phyloP scores from a whole-genome alignment of 2,113 vertebrate genomes.

The Hipposideros armiger region DNA sequence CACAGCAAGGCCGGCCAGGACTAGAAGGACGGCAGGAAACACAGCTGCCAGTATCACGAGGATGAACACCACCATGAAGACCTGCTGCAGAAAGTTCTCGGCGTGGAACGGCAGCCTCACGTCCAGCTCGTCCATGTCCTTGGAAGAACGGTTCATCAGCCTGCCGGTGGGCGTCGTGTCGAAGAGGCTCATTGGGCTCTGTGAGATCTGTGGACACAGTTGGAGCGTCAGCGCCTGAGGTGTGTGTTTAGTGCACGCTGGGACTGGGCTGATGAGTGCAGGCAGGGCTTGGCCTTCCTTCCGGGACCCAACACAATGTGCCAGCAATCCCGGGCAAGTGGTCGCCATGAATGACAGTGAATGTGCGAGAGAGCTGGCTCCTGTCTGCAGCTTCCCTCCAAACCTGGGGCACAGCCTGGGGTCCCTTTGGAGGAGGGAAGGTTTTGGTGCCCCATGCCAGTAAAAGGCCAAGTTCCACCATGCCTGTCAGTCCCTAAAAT shows the following conservation, averaged over 20 bases:
- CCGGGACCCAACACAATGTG: fast-evolving
- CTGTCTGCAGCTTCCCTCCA: background rate
- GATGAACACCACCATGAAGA: conserved; percentile 85
- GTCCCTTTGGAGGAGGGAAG: background rate
- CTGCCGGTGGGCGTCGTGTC: conserved; percentile 91
- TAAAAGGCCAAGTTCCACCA: background rate
- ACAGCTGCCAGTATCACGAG: conserved; percentile 84
- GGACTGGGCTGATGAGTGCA: fast-evolving
- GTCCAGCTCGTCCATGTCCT: conserved; percentile 91
- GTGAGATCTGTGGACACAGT: conserved; percentile 86
- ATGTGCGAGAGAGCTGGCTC: background rate
- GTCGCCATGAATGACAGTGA: background rate
- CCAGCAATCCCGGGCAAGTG: background rate
- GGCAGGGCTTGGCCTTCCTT: conserved; percentile 69
- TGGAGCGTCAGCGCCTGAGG: background rate
- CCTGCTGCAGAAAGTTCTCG: conserved; percentile 90
- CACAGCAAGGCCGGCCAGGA: conserved; percentile 77
- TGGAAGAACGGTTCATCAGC: conserved; percentile 92
- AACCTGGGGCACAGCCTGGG: background rate
- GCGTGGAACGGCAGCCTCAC: conserved; percentile 87
- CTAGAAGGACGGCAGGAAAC: conserved; percentile 88
- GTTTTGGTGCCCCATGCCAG: background rate
- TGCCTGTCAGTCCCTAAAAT: background rate
- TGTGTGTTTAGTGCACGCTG: too few species aligned
- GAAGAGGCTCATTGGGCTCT: conserved; percentile 91